Conservation (phyloP, 2,888 invertebrate species). For the Dione vanillae region DNA sequence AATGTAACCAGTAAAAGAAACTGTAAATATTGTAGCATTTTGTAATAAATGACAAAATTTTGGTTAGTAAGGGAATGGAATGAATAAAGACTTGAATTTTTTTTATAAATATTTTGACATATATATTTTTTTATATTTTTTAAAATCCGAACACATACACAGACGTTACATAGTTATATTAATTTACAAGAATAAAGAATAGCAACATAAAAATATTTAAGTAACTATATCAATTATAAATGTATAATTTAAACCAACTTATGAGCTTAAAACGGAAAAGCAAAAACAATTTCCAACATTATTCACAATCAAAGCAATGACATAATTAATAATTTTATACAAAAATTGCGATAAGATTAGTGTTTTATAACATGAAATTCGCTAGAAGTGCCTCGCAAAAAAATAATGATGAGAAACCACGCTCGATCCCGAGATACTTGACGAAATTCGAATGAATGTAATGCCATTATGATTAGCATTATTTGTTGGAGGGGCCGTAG, state of each 20-base stretch:
- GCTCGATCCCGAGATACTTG: conserved; percentile 72
- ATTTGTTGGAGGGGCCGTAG: conserved; percentile 75
- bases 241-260: neutral
- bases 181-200: too few species aligned
- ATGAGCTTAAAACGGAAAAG: conserved; percentile 7
- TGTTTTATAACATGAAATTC: conserved; percentile 70
- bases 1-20: conserved; percentile 10
- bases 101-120: too few species aligned
- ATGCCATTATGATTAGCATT: conserved; percentile 84
- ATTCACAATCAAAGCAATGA: conserved; percentile 18
- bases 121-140: too few species aligned
- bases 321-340: conserved; percentile 29
- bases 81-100: too few species aligned
- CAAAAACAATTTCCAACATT: conserved; percentile 1
- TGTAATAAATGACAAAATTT: too few species aligned
- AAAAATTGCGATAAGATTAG: conserved; percentile 64
- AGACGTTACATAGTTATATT: too few species aligned
- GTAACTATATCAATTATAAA: too few species aligned
- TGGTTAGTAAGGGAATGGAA: too few species aligned
- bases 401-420: conserved; percentile 63
- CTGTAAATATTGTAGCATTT: neutral
- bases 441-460: conserved; percentile 82
- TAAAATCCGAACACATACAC: too few species aligned
- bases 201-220: too few species aligned
- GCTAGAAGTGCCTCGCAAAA: conserved; percentile 63